Evolutionary conservation across 2,797 vertebrate genomes (phyloP).

Genomic region (Lepilemur septentrionalis): DNA sequence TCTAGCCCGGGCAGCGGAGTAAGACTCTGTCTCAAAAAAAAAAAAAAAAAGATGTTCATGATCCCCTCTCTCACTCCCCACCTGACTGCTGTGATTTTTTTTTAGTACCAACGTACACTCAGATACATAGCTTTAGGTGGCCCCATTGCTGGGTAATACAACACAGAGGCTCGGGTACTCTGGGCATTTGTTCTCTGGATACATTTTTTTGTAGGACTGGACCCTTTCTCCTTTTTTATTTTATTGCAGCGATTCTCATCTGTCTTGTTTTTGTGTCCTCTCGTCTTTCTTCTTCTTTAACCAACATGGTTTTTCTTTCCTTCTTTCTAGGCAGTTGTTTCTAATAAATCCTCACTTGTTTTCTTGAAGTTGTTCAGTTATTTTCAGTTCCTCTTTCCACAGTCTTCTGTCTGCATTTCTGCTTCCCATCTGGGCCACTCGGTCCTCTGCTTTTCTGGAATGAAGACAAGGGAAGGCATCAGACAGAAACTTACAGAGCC

Average conservation of each 20-base stretch:
- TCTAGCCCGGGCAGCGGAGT: too few relatives aligned
- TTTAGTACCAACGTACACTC: neutral
- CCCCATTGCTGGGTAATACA: neutral
- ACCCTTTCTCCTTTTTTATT: neutral
- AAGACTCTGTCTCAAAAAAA: too few relatives aligned
- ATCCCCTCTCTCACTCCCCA: neutral
- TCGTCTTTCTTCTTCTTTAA: slow-evolving; percentile 47
- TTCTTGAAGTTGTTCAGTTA: slow-evolving; percentile 56
- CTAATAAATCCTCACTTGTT: slow-evolving; percentile 60
- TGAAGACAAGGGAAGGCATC: slow-evolving; percentile 20
- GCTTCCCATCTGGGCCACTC: slow-evolving; percentile 48
- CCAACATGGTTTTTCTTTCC: neutral
- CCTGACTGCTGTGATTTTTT: neutral
- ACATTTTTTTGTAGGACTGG: neutral
- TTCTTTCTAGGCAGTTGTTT: slow-evolving; percentile 57
- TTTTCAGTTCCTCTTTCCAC: slow-evolving; percentile 57
- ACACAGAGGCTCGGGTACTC: neutral
- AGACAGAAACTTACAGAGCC: neutral
- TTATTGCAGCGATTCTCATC: slow-evolving; percentile 18
- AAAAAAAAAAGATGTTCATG: too few relatives aligned
- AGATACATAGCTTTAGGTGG: neutral
- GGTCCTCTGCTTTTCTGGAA: slow-evolving; percentile 20
- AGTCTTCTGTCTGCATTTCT: slow-evolving; percentile 40
- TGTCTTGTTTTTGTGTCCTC: slow-evolving; percentile 50
- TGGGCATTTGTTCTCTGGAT: neutral